phyloP scores from a whole-genome alignment of 2,888 invertebrate genomes.

The Synanthedon vespiformis region DNA sequence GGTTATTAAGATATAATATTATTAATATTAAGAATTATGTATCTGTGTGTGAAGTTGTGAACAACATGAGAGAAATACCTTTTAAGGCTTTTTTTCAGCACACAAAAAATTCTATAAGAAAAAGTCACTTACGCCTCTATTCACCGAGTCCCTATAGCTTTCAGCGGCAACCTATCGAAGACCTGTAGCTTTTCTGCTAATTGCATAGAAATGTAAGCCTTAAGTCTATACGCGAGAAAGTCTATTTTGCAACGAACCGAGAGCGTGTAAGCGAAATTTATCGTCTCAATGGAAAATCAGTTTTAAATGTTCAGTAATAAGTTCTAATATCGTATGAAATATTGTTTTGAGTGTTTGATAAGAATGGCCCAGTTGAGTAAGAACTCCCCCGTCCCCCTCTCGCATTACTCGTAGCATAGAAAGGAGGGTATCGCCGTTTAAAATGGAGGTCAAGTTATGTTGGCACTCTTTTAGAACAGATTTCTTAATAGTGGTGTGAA shows the following conservation, averaged over 20 bases:
- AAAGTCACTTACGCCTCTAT: constrained; percentile 18
- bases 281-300: constrained; percentile 7
- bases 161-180: constrained; percentile 53
- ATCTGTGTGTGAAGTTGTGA: no score
- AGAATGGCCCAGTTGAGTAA: constrained; percentile 19
- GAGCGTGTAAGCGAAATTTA: neutral
- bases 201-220: constrained; percentile 10
- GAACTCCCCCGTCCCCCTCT: constrained; percentile 22
- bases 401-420: constrained; percentile 17
- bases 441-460: constrained; percentile 21
- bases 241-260: constrained; percentile 3
- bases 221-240: neutral
- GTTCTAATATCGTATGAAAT: constrained; percentile 3
- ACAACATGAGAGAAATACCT: no score
- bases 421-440: constrained; percentile 26
- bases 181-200: constrained; percentile 52
- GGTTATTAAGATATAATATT: no score
- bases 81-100: neutral
- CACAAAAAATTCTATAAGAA: neutral
- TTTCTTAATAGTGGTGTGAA: constrained; percentile 18
- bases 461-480: constrained; percentile 24
- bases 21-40: no score
- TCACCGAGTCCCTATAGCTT: constrained; percentile 20
- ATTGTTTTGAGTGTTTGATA: constrained; percentile 22
- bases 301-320: constrained; percentile 5